A percentile compares a stretch with the other conserved stretches of the same genome.
Evolutionary conservation across 1,140 invertebrate species (phyloP).

Genomic region (Tribolium castaneum): DNA sequence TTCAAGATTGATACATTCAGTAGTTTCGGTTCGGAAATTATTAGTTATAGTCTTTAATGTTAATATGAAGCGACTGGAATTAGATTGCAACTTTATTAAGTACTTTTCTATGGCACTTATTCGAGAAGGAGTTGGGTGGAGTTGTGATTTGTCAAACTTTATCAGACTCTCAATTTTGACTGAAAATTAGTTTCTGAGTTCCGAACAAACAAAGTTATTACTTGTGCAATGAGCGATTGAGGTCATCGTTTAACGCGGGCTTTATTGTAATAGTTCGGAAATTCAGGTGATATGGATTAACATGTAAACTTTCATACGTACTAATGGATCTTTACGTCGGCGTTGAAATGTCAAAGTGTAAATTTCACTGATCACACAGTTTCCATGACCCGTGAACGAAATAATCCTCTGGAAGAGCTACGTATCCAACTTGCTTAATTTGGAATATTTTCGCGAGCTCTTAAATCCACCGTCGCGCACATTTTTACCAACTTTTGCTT

Average conservation of each 20-base stretch:
- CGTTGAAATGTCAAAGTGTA: slow-evolving; percentile 17
- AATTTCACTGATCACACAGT: slow-evolving; percentile 9
- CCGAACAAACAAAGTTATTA: background rate
- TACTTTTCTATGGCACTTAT: background rate
- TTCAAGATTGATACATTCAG: background rate
- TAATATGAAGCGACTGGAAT: background rate
- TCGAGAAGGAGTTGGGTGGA: background rate
- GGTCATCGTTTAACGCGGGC: background rate
- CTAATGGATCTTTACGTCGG: background rate
- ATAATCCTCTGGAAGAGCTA: background rate
- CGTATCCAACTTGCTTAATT: background rate
- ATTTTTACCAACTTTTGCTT: slow-evolving; percentile 37
- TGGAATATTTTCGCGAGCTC: background rate
- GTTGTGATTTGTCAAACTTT: background rate
- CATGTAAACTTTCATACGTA: slow-evolving; percentile 21
- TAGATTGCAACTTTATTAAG: background rate
- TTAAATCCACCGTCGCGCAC: slow-evolving; percentile 4
- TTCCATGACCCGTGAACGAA: slow-evolving; percentile 20
- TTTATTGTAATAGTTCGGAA: background rate
- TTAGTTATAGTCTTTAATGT: background rate
- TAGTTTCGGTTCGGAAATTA: background rate
- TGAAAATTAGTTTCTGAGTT: background rate
- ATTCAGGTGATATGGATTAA: background rate
- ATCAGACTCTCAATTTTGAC: background rate
- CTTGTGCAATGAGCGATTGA: slow-evolving; percentile 6